Conservation (phyloP, 2,113 vertebrate species). For the Marcusenius ussheri region DNA sequence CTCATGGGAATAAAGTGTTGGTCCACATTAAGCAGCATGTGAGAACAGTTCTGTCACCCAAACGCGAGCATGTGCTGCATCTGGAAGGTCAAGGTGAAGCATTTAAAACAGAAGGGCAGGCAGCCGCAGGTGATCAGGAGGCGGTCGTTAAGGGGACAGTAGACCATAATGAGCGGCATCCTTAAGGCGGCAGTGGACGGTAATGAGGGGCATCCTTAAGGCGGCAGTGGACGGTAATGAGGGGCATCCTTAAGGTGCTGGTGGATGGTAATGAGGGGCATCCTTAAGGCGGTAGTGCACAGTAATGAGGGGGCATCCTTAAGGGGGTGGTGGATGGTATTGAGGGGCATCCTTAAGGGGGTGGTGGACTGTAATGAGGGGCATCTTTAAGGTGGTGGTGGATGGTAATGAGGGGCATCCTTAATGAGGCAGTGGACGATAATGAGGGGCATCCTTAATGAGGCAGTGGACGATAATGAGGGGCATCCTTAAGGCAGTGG, state of each 20-base stretch:
- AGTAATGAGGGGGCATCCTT: not conserved
- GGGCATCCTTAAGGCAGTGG: too few relatives aligned
- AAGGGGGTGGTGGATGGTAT: too few relatives aligned
- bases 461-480: too few relatives aligned
- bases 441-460: too few relatives aligned
- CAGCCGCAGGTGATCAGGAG: not conserved
- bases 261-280: not conserved
- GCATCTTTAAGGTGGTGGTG: too few relatives aligned
- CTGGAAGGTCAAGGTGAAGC: not conserved
- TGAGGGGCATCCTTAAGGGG: too few relatives aligned
- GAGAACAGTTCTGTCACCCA: not conserved
- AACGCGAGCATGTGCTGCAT: not conserved
- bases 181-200: too few relatives aligned
- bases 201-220: too few relatives aligned
- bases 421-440: too few relatives aligned
- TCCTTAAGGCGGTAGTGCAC: not conserved
- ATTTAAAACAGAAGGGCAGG: not conserved
- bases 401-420: too few relatives aligned
- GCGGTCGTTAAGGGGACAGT: not conserved
- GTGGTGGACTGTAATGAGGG: not conserved
- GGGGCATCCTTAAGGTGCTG: too few relatives aligned
- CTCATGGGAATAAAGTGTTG: not conserved
- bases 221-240: fast-evolving
- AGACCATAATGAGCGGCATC: too few relatives aligned
- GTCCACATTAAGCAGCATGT: not conserved